Evolutionary conservation across 2,888 invertebrate species (phyloP).

Genomic region (Drosophila rubida): DNA sequence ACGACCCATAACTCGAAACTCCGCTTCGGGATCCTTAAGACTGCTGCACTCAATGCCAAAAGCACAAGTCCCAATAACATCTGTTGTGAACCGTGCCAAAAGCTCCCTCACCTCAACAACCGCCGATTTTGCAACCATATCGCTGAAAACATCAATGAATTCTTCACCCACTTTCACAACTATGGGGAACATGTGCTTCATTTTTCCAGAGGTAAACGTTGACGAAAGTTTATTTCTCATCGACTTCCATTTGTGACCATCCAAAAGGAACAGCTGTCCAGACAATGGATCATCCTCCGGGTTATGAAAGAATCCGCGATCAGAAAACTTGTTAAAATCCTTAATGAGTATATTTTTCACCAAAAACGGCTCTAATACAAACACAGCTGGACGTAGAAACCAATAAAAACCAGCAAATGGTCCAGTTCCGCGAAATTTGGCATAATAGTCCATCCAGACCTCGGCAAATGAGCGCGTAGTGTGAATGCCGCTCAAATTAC

Average conservation of each 20-base stretch:
- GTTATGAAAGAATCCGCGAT: constrained; percentile 82
- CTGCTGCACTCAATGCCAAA: constrained; percentile 85
- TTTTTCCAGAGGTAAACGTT: constrained; percentile 86
- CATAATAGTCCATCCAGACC: constrained; percentile 51
- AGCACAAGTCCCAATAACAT: constrained; percentile 85
- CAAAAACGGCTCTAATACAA: constrained; percentile 63
- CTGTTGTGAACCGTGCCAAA: constrained; percentile 85
- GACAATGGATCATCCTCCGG: constrained; percentile 83
- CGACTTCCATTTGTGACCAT: constrained; percentile 84
- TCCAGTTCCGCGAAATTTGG: constrained; percentile 52
- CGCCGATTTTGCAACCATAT: constrained; percentile 33
- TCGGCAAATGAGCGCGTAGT: constrained; percentile 47
- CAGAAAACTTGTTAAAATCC: constrained; percentile 82
- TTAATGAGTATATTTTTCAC: constrained; percentile 77
- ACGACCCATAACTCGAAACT: constrained; percentile 80
- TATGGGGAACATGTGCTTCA: constrained; percentile 85
- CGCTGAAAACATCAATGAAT: constrained; percentile 60
- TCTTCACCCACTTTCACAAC: constrained; percentile 68
- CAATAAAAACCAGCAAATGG: constrained; percentile 80
- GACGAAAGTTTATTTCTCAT: constrained; percentile 85
- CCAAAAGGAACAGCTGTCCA: constrained; percentile 81
- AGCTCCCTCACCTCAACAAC: constrained; percentile 77
- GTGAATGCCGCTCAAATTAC: constrained; percentile 54
- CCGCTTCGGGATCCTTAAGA: constrained; percentile 82
- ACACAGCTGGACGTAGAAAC: constrained; percentile 63